These are phyloP conservation scores for Melipona bicolor DNA, from an alignment of 2,888 invertebrate genomes.

Conservation along the genomic window DNA sequence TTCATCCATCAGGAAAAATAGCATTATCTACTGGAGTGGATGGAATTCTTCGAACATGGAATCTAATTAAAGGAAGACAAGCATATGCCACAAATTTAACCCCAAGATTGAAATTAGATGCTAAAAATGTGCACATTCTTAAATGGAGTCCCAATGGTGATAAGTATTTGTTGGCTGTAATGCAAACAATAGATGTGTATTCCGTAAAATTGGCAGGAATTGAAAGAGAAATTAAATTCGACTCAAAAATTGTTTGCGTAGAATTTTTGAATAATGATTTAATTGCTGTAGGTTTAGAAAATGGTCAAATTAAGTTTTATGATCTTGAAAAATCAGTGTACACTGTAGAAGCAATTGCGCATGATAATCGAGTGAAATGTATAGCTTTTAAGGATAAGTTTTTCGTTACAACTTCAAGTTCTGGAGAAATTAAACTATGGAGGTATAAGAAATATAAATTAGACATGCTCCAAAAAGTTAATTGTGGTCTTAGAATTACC, in stretches of 20 bases:
- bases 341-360: conserved; percentile 84
- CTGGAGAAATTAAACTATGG: conserved; percentile 93
- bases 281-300: conserved; percentile 90
- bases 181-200: conserved; percentile 92
- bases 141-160: conserved; percentile 92
- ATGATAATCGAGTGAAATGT: conserved; percentile 89
- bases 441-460: conserved; percentile 82
- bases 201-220: conserved; percentile 91
- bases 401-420: conserved; percentile 90
- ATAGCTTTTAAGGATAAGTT: conserved; percentile 86
- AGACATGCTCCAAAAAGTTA: conserved; percentile 82
- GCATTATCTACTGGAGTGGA: conserved; percentile 95
- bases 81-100: conserved; percentile 95
- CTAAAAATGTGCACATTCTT: conserved; percentile 77
- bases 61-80: conserved; percentile 94
- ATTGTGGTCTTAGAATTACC: conserved; percentile 89
- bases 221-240: conserved; percentile 88
- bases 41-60: conserved; percentile 95
- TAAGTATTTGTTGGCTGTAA: conserved; percentile 90
- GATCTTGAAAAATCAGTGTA: conserved; percentile 85
- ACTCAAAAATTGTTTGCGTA: conserved; percentile 89
- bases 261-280: conserved; percentile 88
- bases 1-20: conserved; percentile 96
- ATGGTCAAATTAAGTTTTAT: conserved; percentile 88
- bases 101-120: conserved; percentile 78